Base-by-base conservation (phyloP, 2,888 invertebrate genomes). In the Apodemia mormo region DNA sequence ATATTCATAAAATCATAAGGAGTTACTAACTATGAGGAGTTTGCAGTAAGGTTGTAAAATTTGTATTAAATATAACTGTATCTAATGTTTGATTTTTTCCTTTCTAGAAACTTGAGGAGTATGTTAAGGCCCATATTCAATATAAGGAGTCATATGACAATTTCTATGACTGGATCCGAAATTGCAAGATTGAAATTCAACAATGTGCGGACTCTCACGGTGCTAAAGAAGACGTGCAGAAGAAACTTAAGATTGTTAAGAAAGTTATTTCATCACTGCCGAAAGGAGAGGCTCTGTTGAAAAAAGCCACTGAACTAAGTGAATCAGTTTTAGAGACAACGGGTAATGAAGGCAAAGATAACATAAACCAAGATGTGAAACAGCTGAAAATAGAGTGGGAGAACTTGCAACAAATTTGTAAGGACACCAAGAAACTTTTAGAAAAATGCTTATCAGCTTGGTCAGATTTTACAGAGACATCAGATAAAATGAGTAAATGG, bases 161-260 rank as follows among this genome's bases (percentile, higher is more conserved):
- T 78, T 96, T 97, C 71, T 95, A 96, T 70, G 98, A 98, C 77
- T 98, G 97, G 97, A 94, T 98, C 37, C 94, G 97, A 43, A 96
- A 96, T 79, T 95, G 96, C 22, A 95, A 96, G 80, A 94, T 96
- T n/a, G 96, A 97, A 76, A 95, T 97, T 43, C 97, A 98, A 81
- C 96, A 97, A 78, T 96, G 96, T 76, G 96, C 97, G 3, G 97
- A 98, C 84, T 96, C 97, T 0, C 98, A 98, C 81, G 98, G 98
- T 3, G 98, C 98, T 82, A 96, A 96, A 77, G 95, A 96, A 67
- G 95, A 95, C 69, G 96, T 97, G 0, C 94, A 96, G 70, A 95
- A 96, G 77, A 97, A 97, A 82, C 95, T 97, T 45, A 95, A 95
- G 67, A 96, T 95, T 79, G 95, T 98, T 40, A 94, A 95, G 68